Evolutionary conservation across 1,140 invertebrate species (phyloP).

Genomic region (Geopemphigus sp.): DNA sequence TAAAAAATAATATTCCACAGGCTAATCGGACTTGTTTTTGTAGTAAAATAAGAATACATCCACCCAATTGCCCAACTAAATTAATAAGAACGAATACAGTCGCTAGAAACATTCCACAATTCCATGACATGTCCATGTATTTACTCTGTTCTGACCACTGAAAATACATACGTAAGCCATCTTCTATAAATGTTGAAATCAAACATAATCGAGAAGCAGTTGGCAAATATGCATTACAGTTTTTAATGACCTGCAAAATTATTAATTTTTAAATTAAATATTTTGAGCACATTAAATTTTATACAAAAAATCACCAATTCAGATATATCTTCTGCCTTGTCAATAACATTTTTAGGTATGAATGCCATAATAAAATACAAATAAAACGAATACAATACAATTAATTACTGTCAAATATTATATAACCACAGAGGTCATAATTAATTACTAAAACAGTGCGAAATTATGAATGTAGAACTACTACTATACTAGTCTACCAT

Average conservation of each 20-base stretch:
- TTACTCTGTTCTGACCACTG: conserved; percentile 98
- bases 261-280: neutral
- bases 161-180: conserved; percentile 98
- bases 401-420: conserved; percentile 12
- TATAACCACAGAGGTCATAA: neutral
- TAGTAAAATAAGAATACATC: conserved; percentile 91
- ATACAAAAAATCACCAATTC: conserved; percentile 45
- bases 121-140: conserved; percentile 97
- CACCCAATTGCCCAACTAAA: conserved; percentile 91
- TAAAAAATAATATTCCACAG: conserved; percentile 91
- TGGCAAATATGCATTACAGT: conserved; percentile 90
- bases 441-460: neutral
- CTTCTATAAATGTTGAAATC: conserved; percentile 99
- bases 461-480: conserved; percentile 18
- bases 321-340: conserved; percentile 50
- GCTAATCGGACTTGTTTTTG: conserved; percentile 92
- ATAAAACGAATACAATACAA: conserved; percentile 15
- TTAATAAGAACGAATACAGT: conserved; percentile 92
- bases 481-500: too few species aligned
- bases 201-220: conserved; percentile 93
- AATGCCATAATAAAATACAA: conserved; percentile 38
- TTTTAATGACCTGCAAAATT: conserved; percentile 76
- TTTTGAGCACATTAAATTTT: neutral
- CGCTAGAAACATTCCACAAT: conserved; percentile 90
- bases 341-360: conserved; percentile 48